Base-by-base conservation (phyloP, 2,888 invertebrate genomes). In the Bibio marci region DNA sequence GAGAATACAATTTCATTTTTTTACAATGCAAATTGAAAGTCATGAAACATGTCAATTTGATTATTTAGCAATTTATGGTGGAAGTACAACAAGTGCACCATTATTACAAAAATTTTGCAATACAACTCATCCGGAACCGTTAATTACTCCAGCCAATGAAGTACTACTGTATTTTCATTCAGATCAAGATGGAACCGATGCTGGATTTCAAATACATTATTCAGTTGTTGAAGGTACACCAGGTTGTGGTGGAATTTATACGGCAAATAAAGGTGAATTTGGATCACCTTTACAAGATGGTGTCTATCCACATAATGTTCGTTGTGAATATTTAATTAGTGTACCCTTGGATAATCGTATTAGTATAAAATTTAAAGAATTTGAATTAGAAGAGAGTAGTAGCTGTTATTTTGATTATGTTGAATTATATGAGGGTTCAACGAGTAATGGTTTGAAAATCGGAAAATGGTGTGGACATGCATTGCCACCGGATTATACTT, bases 151-250 rank as follows among this genome's bases (percentile, higher is more conserved):
- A 2, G 72, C 78, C 17, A 67, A 73, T 25, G 67, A 69, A 41
- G 70, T 75, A 4, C 50, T 66, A 4, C 58, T 87, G 34, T 70
- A 80, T 53, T 91, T 92, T 55, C 88, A 90, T 58, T 82, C 90
- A 0, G 88, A 92, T 53, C 51, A 51, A 2, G 51, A 50, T 10
- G 54, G 51, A 11, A 65, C 65, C 31, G 86, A 85, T 50, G 62
- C 66, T 17, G 91, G 92, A n/a, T 94, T 92, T 53, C 85, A 87
- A 59, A 71, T 92, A 44, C 71, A 80, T 18, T 92, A 77, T 54
- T 66, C 76, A 0, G 66, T 73, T 4, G 63, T 76, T 11, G 74
- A 76, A 57, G 76, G 80, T 26, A 4, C 4, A 37, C 85, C 85
- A 0, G 87, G 86, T 2, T 90, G 90, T 55, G 88, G 88, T 2